Conservation (phyloP, 1,140 invertebrate species). For the Asobara japonica region DNA sequence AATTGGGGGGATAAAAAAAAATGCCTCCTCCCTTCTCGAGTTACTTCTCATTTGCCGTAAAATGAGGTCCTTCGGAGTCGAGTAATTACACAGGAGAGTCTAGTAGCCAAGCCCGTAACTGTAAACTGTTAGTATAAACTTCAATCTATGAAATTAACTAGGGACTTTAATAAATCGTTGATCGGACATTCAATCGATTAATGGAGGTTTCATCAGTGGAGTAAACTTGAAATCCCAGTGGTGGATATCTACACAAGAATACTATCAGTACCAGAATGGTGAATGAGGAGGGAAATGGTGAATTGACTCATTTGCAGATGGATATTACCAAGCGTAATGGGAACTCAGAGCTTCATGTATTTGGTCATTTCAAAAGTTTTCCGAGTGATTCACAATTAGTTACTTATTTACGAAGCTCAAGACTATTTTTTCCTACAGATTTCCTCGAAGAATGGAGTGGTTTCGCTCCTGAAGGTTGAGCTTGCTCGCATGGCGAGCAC, state of each 20-base stretch:
- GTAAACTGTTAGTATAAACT: slow-evolving; percentile 25
- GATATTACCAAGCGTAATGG: neutral
- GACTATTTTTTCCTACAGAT: too few species aligned
- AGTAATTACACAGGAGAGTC: slow-evolving; percentile 13
- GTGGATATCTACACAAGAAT: neutral
- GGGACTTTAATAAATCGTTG: slow-evolving; percentile 23
- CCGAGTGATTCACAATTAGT: too few species aligned
- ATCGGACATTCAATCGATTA: slow-evolving; percentile 29
- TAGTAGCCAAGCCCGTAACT: neutral
- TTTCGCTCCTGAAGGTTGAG: too few species aligned
- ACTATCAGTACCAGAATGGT: neutral
- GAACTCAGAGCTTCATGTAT: too few species aligned
- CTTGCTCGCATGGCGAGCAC: too few species aligned
- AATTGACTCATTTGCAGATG: neutral
- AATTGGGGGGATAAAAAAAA: neutral
- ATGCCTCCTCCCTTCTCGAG: neutral
- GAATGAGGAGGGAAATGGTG: neutral
- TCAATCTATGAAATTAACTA: slow-evolving; percentile 29
- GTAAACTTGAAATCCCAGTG: neutral
- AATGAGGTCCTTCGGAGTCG: neutral
- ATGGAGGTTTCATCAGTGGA: slow-evolving; percentile 7
- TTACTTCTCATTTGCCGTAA: neutral
- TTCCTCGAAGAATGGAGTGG: too few species aligned
- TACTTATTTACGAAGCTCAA: too few species aligned
- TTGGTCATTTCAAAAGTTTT: too few species aligned